A percentile compares a stretch with the other conserved stretches of the same genome.
phyloP scores from a whole-genome alignment of 2,113 vertebrate species.

The Perca flavescens region DNA sequence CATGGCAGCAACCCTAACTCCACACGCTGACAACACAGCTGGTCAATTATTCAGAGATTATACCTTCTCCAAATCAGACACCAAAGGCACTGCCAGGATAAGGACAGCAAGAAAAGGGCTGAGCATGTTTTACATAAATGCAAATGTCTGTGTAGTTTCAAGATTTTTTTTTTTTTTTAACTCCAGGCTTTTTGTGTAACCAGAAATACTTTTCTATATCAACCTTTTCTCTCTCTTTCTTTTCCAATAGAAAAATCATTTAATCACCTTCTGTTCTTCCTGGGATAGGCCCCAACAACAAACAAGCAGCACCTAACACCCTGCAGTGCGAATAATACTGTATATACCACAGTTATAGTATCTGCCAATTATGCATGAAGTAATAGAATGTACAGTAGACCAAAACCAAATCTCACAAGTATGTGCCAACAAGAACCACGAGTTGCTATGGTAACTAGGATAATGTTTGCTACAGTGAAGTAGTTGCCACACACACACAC shows the following conservation, averaged over 20 bases:
- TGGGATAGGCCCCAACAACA: neutral
- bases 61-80: conserved; percentile 64
- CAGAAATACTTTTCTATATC: neutral
- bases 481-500: conserved; percentile 10
- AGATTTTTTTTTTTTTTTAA: neutral
- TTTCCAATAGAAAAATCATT: neutral
- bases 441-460: conserved; percentile 77
- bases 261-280: neutral
- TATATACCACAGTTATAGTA: neutral
- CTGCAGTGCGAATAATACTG: neutral
- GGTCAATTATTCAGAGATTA: conserved; percentile 79
- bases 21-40: conserved; percentile 57
- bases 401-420: conserved; percentile 49
- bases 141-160: neutral
- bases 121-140: conserved; percentile 24
- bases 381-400: conserved; percentile 12
- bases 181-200: neutral
- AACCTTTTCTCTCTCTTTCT: neutral
- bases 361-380: conserved; percentile 12
- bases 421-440: conserved; percentile 45
- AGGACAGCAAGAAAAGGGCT: conserved; percentile 21
- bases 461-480: conserved; percentile 54
- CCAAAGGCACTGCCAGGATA: conserved; percentile 37
- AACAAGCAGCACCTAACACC: neutral
- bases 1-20: conserved; percentile 51